Base-by-base conservation (phyloP, 2,888 invertebrate genomes). In the Protonemura montana region DNA sequence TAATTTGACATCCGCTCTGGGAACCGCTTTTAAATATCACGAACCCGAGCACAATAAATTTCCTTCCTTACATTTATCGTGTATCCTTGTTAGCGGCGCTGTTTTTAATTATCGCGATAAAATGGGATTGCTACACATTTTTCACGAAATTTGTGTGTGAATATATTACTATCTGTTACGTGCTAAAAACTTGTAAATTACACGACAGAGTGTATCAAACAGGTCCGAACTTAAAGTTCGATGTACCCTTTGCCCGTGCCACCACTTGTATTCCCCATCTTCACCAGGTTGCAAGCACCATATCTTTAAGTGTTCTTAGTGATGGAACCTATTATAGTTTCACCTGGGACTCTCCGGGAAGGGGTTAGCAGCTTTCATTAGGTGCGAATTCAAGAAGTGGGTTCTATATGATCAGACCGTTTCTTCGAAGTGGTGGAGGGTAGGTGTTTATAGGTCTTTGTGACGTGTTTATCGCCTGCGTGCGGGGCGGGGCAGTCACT, bases 121-220 rank as follows among this genome's bases (percentile, higher is more conserved):
- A 59, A 59, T 59, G 59, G 59, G 59, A 59, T 59, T 59, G 59
- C 59, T 21, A 26, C 78, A 78, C 78, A 78, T 78, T 78, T 78
- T 78, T 28, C 27, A 28, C 78, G 26, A 28, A 78, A 78, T 78
- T 78, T 26, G 28, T 78, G 26, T 78, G 78, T 26, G 27, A 26
- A 78, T 28, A 78, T 35, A n/a, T 78, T 21, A 59, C 59, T 59
- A 78, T 78, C 78, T 28, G 78, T 78, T 78, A 2, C 78, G 78
- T 78, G 78, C 27, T 26, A 78, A 78, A 78, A 78, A 78, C 28
- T 26, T 78, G 78, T 78, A 78, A 78, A 78, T 78, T 78, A 78
- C 78, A 27, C 78, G 78, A 10, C 27, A 3, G 28, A 13, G 78
- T 27, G 28, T 78, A 5, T 78, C 21, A 10, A 13, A 78, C 28